A percentile compares a stretch with the other conserved stretches of the same genome.
Conservation (phyloP, 2,797 vertebrate genomes). For the Enteromius radiatus region DNA sequence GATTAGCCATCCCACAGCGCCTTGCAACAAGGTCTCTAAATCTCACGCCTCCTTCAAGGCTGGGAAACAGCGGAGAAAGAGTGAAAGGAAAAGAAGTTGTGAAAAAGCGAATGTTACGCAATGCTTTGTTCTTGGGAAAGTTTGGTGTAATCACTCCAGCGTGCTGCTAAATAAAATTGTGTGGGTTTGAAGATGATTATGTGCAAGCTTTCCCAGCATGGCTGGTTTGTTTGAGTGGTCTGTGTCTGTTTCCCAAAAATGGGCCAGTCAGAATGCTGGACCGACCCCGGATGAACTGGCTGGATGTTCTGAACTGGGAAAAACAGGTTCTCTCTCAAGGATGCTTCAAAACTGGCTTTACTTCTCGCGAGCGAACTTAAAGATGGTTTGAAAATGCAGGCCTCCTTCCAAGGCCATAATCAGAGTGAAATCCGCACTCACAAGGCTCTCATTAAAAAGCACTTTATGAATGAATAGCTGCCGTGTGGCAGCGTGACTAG, state of each 20-base stretch:
- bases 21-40: not conserved
- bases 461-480: conserved; percentile 58
- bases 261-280: conserved; percentile 13
- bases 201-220: conserved; percentile 47
- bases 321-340: not conserved
- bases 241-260: conserved; percentile 10
- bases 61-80: conserved; percentile 33
- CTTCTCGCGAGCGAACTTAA: conserved; percentile 51
- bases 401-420: conserved; percentile 67
- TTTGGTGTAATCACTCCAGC: conserved; percentile 45
- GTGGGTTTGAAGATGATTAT: conserved; percentile 46
- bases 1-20: conserved; percentile 42
- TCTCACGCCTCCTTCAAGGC: conserved; percentile 46
- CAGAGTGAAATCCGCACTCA: conserved; percentile 68
- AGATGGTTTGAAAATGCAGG: conserved; percentile 63
- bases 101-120: conserved; percentile 64
- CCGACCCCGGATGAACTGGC: conserved; percentile 49
- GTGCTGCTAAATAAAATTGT: conserved; percentile 53
- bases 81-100: conserved; percentile 62
- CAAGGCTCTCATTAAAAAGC: conserved; percentile 72
- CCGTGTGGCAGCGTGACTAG: conserved; percentile 41
- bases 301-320: conserved; percentile 10
- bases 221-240: conserved; percentile 49
- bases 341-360: conserved; percentile 65
- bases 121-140: conserved; percentile 62